Evolutionary conservation across 2,888 invertebrate species (phyloP).

Genomic region (Bruchidius siliquastri): DNA sequence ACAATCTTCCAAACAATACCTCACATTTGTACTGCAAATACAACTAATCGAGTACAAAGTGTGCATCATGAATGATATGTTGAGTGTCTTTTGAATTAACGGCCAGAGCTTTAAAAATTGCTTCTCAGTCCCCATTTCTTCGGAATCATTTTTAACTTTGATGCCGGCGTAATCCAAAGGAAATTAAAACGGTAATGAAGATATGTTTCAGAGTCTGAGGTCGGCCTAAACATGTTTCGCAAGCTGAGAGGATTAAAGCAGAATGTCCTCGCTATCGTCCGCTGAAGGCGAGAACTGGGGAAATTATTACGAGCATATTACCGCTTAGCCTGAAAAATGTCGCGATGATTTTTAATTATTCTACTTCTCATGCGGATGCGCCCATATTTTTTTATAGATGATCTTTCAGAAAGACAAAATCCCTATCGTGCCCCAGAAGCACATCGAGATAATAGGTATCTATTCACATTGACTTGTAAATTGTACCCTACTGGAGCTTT

Average conservation of each 20-base stretch:
- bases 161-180: constrained; percentile 30
- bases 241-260: background rate
- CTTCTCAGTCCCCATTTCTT: constrained; percentile 15
- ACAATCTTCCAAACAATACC: too few relatives aligned
- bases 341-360: background rate
- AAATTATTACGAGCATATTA: background rate
- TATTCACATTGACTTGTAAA: too few relatives aligned
- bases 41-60: too few relatives aligned
- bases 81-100: too few relatives aligned
- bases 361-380: background rate
- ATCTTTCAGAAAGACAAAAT: too few relatives aligned
- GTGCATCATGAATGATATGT: too few relatives aligned
- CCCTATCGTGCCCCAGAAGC: too few relatives aligned
- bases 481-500: too few relatives aligned
- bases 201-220: constrained; percentile 20
- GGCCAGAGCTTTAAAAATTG: background rate
- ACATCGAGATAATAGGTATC: too few relatives aligned
- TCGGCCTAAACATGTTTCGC: background rate
- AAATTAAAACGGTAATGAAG: constrained; percentile 33
- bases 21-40: too few relatives aligned
- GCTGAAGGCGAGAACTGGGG: background rate
- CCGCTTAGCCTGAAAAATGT: background rate
- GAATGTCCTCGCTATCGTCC: background rate
- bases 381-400: too few relatives aligned
- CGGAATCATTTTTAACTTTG: constrained; percentile 32